These are phyloP conservation scores for Heliconius erato DNA, from an alignment of 2,888 invertebrate genomes.

Conservation along the genomic window DNA sequence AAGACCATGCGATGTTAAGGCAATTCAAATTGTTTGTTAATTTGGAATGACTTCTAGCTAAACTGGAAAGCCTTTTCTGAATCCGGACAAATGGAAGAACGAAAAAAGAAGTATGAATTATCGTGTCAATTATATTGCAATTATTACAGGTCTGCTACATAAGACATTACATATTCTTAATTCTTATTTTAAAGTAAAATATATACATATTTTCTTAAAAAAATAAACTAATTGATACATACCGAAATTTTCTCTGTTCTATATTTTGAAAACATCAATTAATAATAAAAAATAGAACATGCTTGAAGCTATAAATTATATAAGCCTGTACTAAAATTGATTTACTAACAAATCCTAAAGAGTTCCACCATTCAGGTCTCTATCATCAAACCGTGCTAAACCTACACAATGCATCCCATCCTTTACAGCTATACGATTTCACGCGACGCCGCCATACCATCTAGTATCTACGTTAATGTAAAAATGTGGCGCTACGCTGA, in stretches of 20 bases:
- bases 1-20: too few relatives aligned
- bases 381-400: background rate
- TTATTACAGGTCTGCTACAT: too few relatives aligned
- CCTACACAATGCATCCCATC: slow-evolving; percentile 19
- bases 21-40: too few relatives aligned
- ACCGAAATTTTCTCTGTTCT: background rate
- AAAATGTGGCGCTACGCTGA: slow-evolving; percentile 41
- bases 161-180: too few relatives aligned
- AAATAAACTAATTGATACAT: too few relatives aligned
- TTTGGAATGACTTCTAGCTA: too few relatives aligned
- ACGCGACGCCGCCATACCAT: slow-evolving; percentile 36
- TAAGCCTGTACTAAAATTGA: background rate
- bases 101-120: too few relatives aligned
- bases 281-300: background rate
- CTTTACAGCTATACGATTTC: slow-evolving; percentile 40
- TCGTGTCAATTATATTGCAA: too few relatives aligned
- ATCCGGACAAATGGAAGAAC: too few relatives aligned
- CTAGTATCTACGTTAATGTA: slow-evolving; percentile 40
- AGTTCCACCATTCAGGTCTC: background rate
- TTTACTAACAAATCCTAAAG: background rate
- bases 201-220: background rate
- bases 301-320: background rate
- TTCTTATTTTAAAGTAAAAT: too few relatives aligned
- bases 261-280: background rate
- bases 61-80: too few relatives aligned